Base-by-base conservation (phyloP, 1,140 invertebrate genomes). In the Neotoxoptera formosana region DNA sequence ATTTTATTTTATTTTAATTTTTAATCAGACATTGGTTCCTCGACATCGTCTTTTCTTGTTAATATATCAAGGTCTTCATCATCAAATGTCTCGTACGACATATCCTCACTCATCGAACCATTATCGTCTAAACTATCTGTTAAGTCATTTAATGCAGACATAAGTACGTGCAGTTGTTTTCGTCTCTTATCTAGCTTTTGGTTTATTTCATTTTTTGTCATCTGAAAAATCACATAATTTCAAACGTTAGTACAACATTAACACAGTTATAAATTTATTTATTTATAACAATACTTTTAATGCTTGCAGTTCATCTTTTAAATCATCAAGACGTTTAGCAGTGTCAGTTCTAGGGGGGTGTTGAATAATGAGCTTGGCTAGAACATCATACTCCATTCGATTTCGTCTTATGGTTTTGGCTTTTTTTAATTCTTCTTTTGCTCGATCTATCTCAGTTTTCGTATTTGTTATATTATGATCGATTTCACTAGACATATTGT, bases 281-380 rank as follows among this genome's bases (percentile, higher is more conserved):
- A 17, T 45, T 30, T 90, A 17, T 45, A 83, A 92, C 6, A 48
- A 51, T 95, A 96, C 96, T 95, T 97, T 96, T 47, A 97, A 94
- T 92, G 95, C 95, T 76, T 96, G 96, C 51, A 99, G 95, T 95
- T 99, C 98, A 94, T 97, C 96, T 94, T 97, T 97, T 23, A 98
- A 95, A 67, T 96, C 96, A 84, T 96, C 96, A 1, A 99, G 95
- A 94, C 97, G 97, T 94, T 97, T 96, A 94, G 97, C 96, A 2
- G 98, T 99, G 94, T 98, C 97, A 95, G 97, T 97, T 94, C 98
- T 96, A 95, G 99, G 98, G 0, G 98, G 98, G 94, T 99, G 98
- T 94, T 98, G 96, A 94, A 97, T 97, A 94, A 99, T 99, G 7
- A 98, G 96, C 95, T 98, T 98, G 1, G 98, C 98, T 47, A 99